Percentiles rank a stretch among this genome's conserved stretches.
These are phyloP conservation scores for Knipowitschia caucasica DNA, from an alignment of 2,797 vertebrate species.

Conservation along the genomic window DNA sequence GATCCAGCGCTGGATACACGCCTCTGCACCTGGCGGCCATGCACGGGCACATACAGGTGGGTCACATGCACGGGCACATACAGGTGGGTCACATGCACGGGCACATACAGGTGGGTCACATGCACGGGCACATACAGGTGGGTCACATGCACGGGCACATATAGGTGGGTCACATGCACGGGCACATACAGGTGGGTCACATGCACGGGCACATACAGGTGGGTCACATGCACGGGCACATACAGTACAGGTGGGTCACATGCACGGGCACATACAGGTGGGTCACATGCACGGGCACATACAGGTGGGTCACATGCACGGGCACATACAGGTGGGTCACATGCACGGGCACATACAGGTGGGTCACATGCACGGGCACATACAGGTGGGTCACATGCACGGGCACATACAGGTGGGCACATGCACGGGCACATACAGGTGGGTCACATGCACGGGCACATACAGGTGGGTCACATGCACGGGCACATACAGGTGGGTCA, in stretches of 20 bases:
- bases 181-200: conserved; percentile 85
- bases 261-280: conserved; percentile 92
- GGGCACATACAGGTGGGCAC: conserved; percentile 86
- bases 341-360: conserved; percentile 93
- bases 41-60: conserved; percentile 90
- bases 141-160: conserved; percentile 88
- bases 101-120: conserved; percentile 86
- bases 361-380: conserved; percentile 87
- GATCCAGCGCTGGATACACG: conserved; percentile 89
- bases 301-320: conserved; percentile 90
- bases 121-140: conserved; percentile 92
- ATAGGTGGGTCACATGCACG: conserved; percentile 90
- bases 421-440: conserved; percentile 93
- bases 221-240: conserved; percentile 87
- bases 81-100: conserved; percentile 92
- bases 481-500: conserved; percentile 86
- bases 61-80: conserved; percentile 87
- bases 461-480: conserved; percentile 90
- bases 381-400: conserved; percentile 90
- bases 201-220: conserved; percentile 93
- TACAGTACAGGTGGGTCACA: conserved; percentile 86
- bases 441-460: conserved; percentile 87
- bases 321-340: conserved; percentile 85
- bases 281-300: conserved; percentile 88
- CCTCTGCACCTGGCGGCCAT: conserved; percentile 93